A percentile compares a stretch with the other conserved stretches of the same genome.
These are phyloP conservation scores for Stichodactyla helianthus DNA, from an alignment of 64 coral and sea anemone species.

Conservation along the genomic window DNA sequence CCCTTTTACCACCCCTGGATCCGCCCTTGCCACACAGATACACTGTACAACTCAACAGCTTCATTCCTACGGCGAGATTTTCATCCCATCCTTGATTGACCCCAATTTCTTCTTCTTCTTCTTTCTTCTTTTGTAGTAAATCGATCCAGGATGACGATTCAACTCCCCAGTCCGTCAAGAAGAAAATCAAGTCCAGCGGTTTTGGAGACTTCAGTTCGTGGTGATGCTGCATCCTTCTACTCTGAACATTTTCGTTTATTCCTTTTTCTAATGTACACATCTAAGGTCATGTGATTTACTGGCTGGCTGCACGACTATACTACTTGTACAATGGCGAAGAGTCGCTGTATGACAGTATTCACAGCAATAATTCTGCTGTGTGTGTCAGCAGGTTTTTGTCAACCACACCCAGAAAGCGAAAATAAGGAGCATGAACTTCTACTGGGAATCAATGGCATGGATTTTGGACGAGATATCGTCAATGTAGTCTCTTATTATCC, in stretches of 20 bases:
- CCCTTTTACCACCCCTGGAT: too few species aligned
- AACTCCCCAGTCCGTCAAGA: background rate
- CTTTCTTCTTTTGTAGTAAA: background rate
- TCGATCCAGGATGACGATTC: constrained; percentile 5
- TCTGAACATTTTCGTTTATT: too few species aligned
- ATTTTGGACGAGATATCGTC: background rate
- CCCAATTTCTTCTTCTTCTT: too few species aligned
- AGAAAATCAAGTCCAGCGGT: constrained; percentile 5
- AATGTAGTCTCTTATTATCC: background rate
- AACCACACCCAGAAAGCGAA: background rate
- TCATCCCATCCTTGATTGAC: too few species aligned
- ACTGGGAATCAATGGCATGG: background rate
- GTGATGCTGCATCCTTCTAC: background rate
- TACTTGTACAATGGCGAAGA: background rate
- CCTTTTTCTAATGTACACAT: background rate
- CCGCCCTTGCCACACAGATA: too few species aligned
- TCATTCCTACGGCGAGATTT: too few species aligned
- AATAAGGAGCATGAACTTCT: background rate
- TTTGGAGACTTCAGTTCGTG: constrained; percentile 13
- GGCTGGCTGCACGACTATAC: background rate
- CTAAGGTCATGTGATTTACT: background rate
- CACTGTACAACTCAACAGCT: too few species aligned
- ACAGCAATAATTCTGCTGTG: background rate
- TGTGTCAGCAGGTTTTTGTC: background rate
- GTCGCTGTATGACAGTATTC: background rate